Base-by-base conservation (phyloP, 2,113 vertebrate species). In the Poecile atricapillus region DNA sequence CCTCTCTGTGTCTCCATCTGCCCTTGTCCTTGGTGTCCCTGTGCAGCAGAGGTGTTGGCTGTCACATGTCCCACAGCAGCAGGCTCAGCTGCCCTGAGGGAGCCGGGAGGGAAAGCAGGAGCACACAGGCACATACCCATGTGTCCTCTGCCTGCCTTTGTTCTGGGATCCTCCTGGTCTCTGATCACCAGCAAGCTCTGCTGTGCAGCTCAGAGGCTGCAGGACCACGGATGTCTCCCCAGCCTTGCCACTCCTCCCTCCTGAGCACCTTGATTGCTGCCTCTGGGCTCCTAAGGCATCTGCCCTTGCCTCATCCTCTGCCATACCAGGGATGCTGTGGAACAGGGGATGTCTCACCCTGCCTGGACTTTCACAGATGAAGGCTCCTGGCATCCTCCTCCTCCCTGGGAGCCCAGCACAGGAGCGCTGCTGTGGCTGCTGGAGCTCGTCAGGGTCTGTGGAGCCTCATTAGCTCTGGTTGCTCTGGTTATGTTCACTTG, bases 361-460 rank as follows among this genome's bases (percentile, higher is more conserved):
- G 63, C 37, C 30, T 2, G 0, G 49, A 11, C 22, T 86, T 74
- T 24, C 30, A 31, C 90, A 92, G 30, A 21, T 43, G 31, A 56
- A 87, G 22, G 46, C 28, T 84, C 31, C n/a, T 58, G 37, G 84
- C 31, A 69, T 59, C 15, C 4, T 58, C 50, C 19, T 52, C 37
- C 69, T 84, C 19, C 7, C 17, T 1, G 4, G 52, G 39, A 87
- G 24, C 31, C 18, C 3, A 0, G 58, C 1, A 4, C 5, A 15
- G 52, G 35, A 64, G 44, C 0, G 0, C 5, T 31, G 44, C 47
- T 89, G 63, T 0, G 7, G 65, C 65, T 79, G 58, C 71, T 1
- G 2, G 49, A 92, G 86, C 49, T 31, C 19, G 2, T 83, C 67
- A 37, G 1, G 30, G 69, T 88, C 79, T 76, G 63, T 39, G 41